Evolutionary conservation across 2,113 vertebrate genomes (phyloP).

Genomic region (Scomber scombrus): DNA sequence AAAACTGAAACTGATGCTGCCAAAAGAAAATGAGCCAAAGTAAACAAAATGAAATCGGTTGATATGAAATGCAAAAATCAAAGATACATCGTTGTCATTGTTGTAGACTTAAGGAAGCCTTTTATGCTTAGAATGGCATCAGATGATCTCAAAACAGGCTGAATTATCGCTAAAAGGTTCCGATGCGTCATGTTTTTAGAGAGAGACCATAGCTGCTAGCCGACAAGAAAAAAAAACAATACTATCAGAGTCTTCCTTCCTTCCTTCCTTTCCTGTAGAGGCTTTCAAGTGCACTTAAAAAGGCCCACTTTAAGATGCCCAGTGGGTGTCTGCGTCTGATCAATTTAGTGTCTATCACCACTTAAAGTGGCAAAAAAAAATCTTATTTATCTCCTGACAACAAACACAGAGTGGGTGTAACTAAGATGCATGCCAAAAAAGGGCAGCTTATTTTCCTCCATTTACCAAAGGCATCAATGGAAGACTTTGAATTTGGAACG

Average conservation of each 20-base stretch:
- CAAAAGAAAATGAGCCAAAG: not conserved
- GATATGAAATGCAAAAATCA: not conserved
- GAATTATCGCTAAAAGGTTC: constrained; percentile 17
- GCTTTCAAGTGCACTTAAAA: constrained; percentile 70
- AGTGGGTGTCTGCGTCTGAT: constrained; percentile 42
- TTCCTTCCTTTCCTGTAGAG: constrained; percentile 21
- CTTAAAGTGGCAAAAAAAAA: constrained; percentile 51
- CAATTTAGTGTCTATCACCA: constrained; percentile 56
- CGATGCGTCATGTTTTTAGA: constrained; percentile 33
- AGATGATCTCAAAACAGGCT: constrained; percentile 19
- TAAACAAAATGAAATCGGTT: not conserved
- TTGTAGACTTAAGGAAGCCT: constrained; percentile 16
- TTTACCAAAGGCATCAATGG: constrained; percentile 41
- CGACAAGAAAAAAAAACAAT: constrained; percentile 18
- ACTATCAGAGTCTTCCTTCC: constrained; percentile 37
- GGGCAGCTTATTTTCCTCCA: constrained; percentile 34
- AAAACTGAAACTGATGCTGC: not conserved
- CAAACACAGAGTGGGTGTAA: constrained; percentile 49
- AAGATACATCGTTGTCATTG: not conserved
- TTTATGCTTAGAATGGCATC: constrained; percentile 24
- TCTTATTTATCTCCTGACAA: constrained; percentile 54
- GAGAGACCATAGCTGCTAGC: constrained; percentile 25
- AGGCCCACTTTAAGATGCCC: constrained; percentile 40
- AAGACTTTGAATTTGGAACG: constrained; percentile 63
- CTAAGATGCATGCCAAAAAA: constrained; percentile 41